These are phyloP conservation scores for Drosophila falleni DNA, from an alignment of 2,888 invertebrate genomes.

Conservation along the genomic window DNA sequence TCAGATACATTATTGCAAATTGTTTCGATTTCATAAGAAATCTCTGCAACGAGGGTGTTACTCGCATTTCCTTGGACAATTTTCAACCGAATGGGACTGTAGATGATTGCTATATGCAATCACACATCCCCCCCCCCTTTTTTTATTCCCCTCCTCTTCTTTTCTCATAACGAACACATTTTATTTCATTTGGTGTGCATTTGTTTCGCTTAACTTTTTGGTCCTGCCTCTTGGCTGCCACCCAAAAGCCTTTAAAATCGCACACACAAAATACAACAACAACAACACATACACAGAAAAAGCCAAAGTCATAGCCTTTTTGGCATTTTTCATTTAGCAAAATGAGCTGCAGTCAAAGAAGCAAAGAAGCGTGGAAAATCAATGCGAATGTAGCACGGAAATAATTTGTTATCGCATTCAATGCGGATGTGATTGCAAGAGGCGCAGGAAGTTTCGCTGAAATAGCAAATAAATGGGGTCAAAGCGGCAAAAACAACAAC, in stretches of 20 bases:
- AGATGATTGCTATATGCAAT: conserved; percentile 67
- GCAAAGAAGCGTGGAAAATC: conserved; percentile 52
- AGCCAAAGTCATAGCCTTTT: conserved; percentile 37
- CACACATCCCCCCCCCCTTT: background rate
- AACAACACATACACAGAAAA: conserved; percentile 13
- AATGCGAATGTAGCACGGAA: conserved; percentile 73
- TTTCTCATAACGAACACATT: conserved; percentile 42
- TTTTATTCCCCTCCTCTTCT: background rate
- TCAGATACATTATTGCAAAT: conserved; percentile 81
- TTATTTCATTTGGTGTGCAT: conserved; percentile 73
- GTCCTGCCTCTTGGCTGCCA: conserved; percentile 57
- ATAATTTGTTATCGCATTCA: conserved; percentile 72
- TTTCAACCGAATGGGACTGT: conserved; percentile 42
- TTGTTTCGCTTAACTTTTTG: conserved; percentile 57
- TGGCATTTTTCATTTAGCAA: conserved; percentile 69
- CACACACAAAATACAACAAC: conserved; percentile 8
- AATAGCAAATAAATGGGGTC: conserved; percentile 23
- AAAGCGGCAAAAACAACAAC: conserved; percentile 11
- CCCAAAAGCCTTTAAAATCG: conserved; percentile 55
- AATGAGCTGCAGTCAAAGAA: conserved; percentile 44
- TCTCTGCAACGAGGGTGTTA: conserved; percentile 53
- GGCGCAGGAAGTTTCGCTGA: conserved; percentile 16
- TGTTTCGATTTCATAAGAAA: conserved; percentile 80
- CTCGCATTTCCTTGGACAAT: conserved; percentile 44
- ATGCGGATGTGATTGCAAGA: conserved; percentile 60